Conservation (phyloP, 2,113 vertebrate genomes). For the Stegostoma tigrinum region DNA sequence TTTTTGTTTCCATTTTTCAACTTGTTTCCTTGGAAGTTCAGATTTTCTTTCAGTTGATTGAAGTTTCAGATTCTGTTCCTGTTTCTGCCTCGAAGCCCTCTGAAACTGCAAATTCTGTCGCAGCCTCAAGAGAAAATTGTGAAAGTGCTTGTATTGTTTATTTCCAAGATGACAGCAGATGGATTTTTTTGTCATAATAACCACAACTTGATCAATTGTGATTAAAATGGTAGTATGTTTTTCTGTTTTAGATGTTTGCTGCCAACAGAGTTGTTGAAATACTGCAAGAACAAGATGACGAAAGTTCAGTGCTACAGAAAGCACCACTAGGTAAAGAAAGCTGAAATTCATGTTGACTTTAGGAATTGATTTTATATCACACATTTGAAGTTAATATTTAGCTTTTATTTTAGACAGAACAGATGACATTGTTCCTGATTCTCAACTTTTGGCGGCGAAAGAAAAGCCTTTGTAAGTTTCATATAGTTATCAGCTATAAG, state of each 20-base stretch:
- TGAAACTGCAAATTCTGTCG: no score
- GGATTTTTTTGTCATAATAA: background rate
- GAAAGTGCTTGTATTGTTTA: background rate
- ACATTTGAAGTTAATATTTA: background rate
- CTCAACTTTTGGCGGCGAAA: constrained; percentile 53
- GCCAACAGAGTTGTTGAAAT: constrained; percentile 40
- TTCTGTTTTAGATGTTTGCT: constrained; percentile 43
- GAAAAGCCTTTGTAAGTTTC: constrained; percentile 62
- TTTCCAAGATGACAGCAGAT: background rate
- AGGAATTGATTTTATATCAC: background rate
- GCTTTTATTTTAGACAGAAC: constrained; percentile 57
- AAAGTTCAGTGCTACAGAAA: constrained; percentile 37
- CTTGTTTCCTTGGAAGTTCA: no score
- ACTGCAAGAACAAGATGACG: constrained; percentile 40
- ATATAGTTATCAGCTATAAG: background rate
- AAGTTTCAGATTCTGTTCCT: no score
- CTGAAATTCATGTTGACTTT: constrained; percentile 32
- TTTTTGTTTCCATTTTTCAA: no score
- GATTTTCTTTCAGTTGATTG: no score
- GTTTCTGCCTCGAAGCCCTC: no score
- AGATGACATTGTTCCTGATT: constrained; percentile 61
- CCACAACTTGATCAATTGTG: background rate
- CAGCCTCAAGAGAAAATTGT: background rate
- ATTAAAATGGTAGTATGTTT: constrained; percentile 41
- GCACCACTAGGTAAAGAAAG: constrained; percentile 50